phyloP scores from a whole-genome alignment of 2,888 invertebrate species.

The Meteorus colon region DNA sequence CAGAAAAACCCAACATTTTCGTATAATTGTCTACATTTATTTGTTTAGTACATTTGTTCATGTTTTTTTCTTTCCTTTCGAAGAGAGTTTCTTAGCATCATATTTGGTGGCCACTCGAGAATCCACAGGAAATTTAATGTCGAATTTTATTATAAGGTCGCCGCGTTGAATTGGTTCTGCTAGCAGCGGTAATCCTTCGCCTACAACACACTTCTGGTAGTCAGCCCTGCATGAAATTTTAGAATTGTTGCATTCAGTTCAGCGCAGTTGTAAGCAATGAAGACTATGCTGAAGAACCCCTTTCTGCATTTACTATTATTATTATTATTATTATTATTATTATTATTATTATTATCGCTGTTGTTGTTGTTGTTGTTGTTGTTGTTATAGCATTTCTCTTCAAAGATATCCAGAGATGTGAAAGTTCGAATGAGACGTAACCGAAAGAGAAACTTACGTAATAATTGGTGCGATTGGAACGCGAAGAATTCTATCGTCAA shows the following conservation, averaged over 20 bases:
- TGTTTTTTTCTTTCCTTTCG: too few species aligned
- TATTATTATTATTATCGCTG: not conserved
- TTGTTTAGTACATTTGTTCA: too few species aligned
- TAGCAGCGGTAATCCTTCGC: slow-evolving; percentile 84
- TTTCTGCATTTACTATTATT: not conserved
- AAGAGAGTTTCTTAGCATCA: slow-evolving; percentile 55
- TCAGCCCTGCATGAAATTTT: slow-evolving; percentile 73
- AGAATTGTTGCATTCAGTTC: slow-evolving; percentile 22
- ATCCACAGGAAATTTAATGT: slow-evolving; percentile 77
- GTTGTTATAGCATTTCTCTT: too few species aligned
- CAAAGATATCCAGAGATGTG: not conserved
- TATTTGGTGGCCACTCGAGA: slow-evolving; percentile 74
- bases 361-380: too few species aligned
- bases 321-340: not conserved
- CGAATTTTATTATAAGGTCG: slow-evolving; percentile 81
- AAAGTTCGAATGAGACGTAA: not conserved
- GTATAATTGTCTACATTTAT: too few species aligned
- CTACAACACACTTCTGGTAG: slow-evolving; percentile 81
- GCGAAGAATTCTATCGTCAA: slow-evolving; percentile 82
- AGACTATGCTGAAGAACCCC: not conserved
- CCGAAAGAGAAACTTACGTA: slow-evolving; percentile 70
- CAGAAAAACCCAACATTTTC: too few species aligned
- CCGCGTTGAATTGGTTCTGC: slow-evolving; percentile 79
- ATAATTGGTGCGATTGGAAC: slow-evolving; percentile 84
- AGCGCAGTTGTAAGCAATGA: not conserved